Evolutionary conservation across 2,797 vertebrate genomes (phyloP).

Genomic region (Anolis apletophallus): DNA sequence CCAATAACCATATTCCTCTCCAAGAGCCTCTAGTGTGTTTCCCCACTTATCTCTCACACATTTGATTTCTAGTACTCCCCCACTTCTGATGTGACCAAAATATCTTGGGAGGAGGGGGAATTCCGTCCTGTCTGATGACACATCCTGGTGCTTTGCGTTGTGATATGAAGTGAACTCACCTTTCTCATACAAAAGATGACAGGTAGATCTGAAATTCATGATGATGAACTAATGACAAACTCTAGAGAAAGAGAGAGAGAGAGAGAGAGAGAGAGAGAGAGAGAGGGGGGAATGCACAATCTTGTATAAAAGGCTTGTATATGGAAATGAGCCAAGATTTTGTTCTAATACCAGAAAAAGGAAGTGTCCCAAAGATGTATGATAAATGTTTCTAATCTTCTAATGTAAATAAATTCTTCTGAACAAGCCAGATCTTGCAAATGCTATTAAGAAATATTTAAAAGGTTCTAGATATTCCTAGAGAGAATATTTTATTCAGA

Average conservation of each 20-base stretch:
- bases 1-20: background rate
- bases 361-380: background rate
- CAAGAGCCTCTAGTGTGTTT: constrained; percentile 35
- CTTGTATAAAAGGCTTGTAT: background rate
- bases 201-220: background rate
- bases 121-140: constrained; percentile 22
- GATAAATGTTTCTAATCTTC: background rate
- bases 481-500: too few species aligned
- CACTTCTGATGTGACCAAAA: background rate
- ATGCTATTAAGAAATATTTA: background rate
- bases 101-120: constrained; percentile 36
- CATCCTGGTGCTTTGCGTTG: background rate
- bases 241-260: background rate
- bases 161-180: background rate
- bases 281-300: background rate
- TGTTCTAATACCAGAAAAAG: background rate
- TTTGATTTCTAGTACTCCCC: constrained; percentile 49
- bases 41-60: constrained; percentile 17
- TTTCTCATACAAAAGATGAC: constrained; percentile 25
- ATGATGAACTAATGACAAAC: constrained; percentile 1
- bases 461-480: too few species aligned
- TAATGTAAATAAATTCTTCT: background rate
- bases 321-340: background rate
- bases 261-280: background rate
- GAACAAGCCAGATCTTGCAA: background rate